phyloP scores from a whole-genome alignment of 2,113 vertebrate genomes.

The Bufo bufo region DNA sequence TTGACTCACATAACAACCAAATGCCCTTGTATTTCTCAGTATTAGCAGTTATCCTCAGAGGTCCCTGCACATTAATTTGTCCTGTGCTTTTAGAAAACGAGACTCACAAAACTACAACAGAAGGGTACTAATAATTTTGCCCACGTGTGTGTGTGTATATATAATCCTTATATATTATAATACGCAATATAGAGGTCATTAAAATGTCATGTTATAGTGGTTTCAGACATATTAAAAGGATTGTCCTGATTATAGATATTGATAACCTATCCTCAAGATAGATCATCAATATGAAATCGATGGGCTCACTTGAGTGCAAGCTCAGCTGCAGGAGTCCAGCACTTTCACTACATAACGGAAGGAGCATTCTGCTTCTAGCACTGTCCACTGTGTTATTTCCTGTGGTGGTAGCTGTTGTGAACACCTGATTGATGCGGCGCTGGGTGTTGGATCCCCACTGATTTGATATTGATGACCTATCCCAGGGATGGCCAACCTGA shows the following conservation, averaged over 20 bases:
- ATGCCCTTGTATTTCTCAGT: conserved; percentile 34
- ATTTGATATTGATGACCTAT: too few species aligned
- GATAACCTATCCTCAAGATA: too few species aligned
- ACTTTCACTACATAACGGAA: too few species aligned
- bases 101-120: background rate
- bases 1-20: conserved; percentile 52
- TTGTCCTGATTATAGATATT: background rate
- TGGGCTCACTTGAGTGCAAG: too few species aligned
- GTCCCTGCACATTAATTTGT: background rate
- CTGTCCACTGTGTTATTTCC: too few species aligned
- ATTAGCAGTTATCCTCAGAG: conserved; percentile 32
- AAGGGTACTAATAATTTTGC: background rate
- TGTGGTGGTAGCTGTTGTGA: too few species aligned
- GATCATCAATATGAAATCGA: too few species aligned
- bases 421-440: too few species aligned
- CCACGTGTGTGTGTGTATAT: background rate
- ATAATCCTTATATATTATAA: background rate
- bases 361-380: too few species aligned
- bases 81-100: background rate
- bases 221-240: background rate
- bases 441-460: too few species aligned
- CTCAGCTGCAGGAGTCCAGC: too few species aligned
- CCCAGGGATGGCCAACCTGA: too few species aligned
- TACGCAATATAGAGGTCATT: background rate
- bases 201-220: background rate